Evolutionary conservation across 2,888 invertebrate species (phyloP).

Genomic region (Zootermopsis nevadensis): DNA sequence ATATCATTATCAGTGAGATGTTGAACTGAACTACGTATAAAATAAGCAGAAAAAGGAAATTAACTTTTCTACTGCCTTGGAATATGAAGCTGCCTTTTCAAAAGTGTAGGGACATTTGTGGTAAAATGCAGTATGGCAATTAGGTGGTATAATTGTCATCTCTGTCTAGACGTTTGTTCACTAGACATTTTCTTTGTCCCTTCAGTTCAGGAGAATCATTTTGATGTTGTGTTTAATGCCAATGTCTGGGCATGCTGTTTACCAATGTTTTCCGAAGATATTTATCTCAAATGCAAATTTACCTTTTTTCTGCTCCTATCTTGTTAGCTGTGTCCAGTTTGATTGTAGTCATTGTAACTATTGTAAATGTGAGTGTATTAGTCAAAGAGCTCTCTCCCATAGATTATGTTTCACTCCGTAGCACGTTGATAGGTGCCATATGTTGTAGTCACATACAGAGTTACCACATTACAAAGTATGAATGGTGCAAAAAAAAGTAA

Average conservation of each 20-base stretch:
- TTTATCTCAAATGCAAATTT: not conserved
- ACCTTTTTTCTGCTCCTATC: not conserved
- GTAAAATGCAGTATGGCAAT: slow-evolving; percentile 31
- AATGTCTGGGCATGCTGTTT: slow-evolving; percentile 27
- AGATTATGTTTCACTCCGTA: not conserved
- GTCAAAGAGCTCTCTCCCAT: slow-evolving; percentile 33
- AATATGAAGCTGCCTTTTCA: slow-evolving; percentile 48
- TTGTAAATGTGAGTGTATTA: slow-evolving; percentile 43
- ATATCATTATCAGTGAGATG: slow-evolving; percentile 44
- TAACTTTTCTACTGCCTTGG: slow-evolving; percentile 50
- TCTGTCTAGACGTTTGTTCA: slow-evolving; percentile 31
- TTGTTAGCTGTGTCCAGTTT: slow-evolving; percentile 26
- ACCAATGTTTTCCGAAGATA: slow-evolving; percentile 20
- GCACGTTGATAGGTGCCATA: slow-evolving; percentile 37
- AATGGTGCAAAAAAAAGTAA: slow-evolving; percentile 21
- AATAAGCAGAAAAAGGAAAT: slow-evolving; percentile 13
- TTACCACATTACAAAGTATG: slow-evolving; percentile 37
- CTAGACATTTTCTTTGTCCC: slow-evolving; percentile 44
- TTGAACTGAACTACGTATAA: slow-evolving; percentile 17
- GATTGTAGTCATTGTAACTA: slow-evolving; percentile 38
- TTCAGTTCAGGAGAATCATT: slow-evolving; percentile 43
- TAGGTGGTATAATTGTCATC: slow-evolving; percentile 29
- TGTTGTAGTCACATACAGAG: slow-evolving; percentile 37
- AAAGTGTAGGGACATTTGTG: slow-evolving; percentile 39
- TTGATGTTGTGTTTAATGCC: slow-evolving; percentile 45